A percentile compares a stretch with the other conserved stretches of the same genome.
These are phyloP conservation scores for Antigone vipio DNA, from an alignment of 2,113 vertebrate genomes.

Conservation along the genomic window DNA sequence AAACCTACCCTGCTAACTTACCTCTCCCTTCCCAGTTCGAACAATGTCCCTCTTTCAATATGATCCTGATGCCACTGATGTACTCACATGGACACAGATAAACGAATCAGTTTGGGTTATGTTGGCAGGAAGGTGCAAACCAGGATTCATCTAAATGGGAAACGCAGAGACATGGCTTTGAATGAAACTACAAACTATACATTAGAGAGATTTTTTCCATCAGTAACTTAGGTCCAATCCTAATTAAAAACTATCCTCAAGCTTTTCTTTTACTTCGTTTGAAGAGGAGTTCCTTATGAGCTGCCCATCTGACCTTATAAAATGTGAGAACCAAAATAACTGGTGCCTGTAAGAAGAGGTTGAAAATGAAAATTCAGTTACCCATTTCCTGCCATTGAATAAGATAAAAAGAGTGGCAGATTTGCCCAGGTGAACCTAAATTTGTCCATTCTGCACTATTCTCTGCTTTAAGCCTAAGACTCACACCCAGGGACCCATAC, in stretches of 20 bases:
- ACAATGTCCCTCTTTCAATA: constrained; percentile 10
- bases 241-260: background rate
- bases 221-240: background rate
- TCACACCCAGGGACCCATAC: background rate
- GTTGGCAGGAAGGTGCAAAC: background rate
- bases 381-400: background rate
- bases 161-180: background rate
- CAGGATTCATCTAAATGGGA: background rate
- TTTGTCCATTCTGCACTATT: background rate
- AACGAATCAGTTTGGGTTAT: background rate
- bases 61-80: background rate
- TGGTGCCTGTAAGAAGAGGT: background rate
- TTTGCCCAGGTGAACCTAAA: background rate
- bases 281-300: background rate
- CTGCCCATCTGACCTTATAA: background rate
- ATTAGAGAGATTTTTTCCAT: background rate
- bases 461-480: background rate
- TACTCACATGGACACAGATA: background rate
- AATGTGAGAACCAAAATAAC: background rate
- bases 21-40: background rate
- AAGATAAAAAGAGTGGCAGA: background rate
- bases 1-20: background rate
- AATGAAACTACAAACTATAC: background rate
- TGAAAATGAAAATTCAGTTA: background rate
- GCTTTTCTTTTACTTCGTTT: background rate